Percentiles rank a stretch among this genome's conserved stretches.
Evolutionary conservation across 2,888 invertebrate species (phyloP).

Genomic region (Netelia virgata): DNA sequence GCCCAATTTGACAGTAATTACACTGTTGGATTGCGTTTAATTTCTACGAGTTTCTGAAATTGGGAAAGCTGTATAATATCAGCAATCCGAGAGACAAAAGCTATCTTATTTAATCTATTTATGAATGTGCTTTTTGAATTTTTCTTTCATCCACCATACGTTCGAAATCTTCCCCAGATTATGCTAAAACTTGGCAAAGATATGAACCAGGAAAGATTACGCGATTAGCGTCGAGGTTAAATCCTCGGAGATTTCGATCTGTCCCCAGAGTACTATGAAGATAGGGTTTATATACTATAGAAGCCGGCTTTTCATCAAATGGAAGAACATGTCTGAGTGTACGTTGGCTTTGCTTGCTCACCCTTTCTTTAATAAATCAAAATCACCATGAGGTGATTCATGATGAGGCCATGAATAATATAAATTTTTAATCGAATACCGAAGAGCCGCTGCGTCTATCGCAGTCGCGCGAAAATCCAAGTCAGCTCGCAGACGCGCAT

Average conservation of each 20-base stretch:
- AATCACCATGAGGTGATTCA: too few species aligned
- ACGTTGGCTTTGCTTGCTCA: conserved; percentile 32
- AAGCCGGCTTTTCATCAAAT: conserved; percentile 5
- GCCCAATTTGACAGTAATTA: not conserved
- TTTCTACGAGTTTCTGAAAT: too few species aligned
- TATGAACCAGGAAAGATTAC: conserved; percentile 7
- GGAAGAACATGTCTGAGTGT: conserved; percentile 44
- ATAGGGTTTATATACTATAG: conserved; percentile 55
- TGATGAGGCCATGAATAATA: conserved; percentile 55
- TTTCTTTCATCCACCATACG: too few species aligned
- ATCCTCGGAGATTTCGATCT: conserved; percentile 4
- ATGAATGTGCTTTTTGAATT: too few species aligned
- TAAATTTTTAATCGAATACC: conserved; percentile 35
- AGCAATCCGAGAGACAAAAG: too few species aligned
- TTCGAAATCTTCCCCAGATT: not conserved
- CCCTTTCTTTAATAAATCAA: conserved; percentile 50
- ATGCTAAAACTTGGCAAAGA: not conserved
- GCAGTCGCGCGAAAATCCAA: conserved; percentile 3
- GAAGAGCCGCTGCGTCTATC: conserved; percentile 34
- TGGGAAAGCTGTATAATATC: too few species aligned
- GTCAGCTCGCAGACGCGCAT: too few species aligned
- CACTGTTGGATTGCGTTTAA: not conserved
- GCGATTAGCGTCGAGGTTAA: conserved; percentile 5
- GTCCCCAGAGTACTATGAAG: conserved; percentile 22
- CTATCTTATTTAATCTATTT: too few species aligned